Evolutionary conservation across 1,140 invertebrate species (phyloP).

Genomic region (Trichomalopsis sarcophagae): DNA sequence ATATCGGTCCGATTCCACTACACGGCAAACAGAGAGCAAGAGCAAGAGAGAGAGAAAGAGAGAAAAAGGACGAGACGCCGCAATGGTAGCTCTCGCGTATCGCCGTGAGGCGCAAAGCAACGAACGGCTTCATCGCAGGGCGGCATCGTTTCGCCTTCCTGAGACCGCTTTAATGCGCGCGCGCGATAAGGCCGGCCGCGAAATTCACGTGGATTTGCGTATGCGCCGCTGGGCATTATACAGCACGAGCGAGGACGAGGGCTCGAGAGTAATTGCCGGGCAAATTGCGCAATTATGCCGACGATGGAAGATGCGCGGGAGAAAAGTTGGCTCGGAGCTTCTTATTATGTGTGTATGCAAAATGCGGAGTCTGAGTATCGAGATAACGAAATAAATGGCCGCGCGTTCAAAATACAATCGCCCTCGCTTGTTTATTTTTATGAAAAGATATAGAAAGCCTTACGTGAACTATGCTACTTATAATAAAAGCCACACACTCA

Average conservation of each 20-base stretch:
- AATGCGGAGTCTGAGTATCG: too few species aligned
- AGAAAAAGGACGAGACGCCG: neutral
- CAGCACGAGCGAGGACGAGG: conserved; percentile 53
- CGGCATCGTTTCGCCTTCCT: neutral
- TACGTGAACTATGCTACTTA: too few species aligned
- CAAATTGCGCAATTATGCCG: conserved; percentile 65
- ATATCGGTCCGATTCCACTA: neutral
- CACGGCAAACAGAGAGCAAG: too few species aligned
- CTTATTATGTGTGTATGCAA: too few species aligned
- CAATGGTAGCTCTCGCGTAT: neutral
- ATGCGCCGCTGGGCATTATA: conserved; percentile 58
- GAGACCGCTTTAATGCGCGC: conserved; percentile 36
- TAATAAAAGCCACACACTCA: too few species aligned
- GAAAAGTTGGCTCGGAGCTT: neutral
- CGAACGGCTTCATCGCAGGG: neutral
- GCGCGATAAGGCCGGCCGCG: conserved; percentile 41
- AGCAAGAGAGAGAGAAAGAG: too few species aligned
- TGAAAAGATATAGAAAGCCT: too few species aligned
- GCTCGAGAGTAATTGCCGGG: conserved; percentile 57
- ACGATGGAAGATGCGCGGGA: conserved; percentile 39
- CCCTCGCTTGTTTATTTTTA: too few species aligned
- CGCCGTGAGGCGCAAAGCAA: conserved; percentile 40
- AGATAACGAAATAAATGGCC: too few species aligned
- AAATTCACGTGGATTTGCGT: conserved; percentile 52
- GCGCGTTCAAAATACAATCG: too few species aligned